Base-by-base conservation (phyloP, 2,113 vertebrate species). In the Dolichallabes microphthalmus region DNA sequence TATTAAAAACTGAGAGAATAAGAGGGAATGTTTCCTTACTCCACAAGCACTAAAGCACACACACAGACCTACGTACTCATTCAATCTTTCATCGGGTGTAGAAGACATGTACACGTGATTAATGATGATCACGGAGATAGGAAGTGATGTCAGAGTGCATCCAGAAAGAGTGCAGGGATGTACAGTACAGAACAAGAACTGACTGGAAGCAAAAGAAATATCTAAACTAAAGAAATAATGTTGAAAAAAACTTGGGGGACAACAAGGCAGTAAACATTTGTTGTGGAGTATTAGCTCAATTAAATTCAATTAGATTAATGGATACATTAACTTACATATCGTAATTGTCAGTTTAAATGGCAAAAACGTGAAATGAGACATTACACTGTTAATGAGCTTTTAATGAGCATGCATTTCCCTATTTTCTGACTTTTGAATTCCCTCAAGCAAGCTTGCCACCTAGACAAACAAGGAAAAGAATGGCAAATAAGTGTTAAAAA, bases 311-410 rank as follows among this genome's bases (percentile, higher is more conserved):
- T 80, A 80, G 81, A 89, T 87, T 92, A 93, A 94, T 92, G 90
- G 90, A 92, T 90, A 92, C 87, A 92, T 92, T 93, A 92, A 92
- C 83, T 92, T 93, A 91, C 91, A 93, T 90, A 87, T 92, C 90
- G 92, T 91, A 92, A 93, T 93, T 93, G 92, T 91, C 92, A 92
- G 91, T 94, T 94, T 92, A 92, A 92, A 90, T 84, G 75, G 84
- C 82, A 90, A 92, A 89, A 58, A 80, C 55, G 86, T 64, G 77
- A 93, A 94, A 93, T 93, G 92, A 94, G 91, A 89, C 92, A 93
- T 91, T 91, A 89, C 91, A 86, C 69, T 88, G 88, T 88, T 94
- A 94, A 95, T 93, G 90, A 87, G 86, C 77, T 93, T 94, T 94
- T 94, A 93, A 94, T 89, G 92, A 93, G 87, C 88, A 87, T 87